phyloP scores from a whole-genome alignment of 2,888 invertebrate genomes.

The Embidobia sp. region DNA sequence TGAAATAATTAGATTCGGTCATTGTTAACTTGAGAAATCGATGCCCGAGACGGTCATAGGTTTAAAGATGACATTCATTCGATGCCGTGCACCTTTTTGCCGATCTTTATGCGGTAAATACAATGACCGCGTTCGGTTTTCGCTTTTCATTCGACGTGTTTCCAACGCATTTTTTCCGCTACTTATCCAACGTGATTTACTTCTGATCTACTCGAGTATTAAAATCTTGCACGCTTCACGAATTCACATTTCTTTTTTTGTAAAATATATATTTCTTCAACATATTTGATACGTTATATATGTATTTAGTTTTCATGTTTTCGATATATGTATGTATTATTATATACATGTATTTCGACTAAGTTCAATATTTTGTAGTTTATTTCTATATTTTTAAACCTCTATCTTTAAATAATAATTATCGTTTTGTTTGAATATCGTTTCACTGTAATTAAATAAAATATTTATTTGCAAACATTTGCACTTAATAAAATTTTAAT shows the following conservation, averaged over 20 bases:
- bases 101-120: conserved; percentile 76
- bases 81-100: conserved; percentile 79
- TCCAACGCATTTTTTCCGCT: conserved; percentile 65
- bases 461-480: too few relatives aligned
- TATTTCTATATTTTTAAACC: too few relatives aligned
- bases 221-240: conserved; percentile 71
- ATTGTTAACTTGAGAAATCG: conserved; percentile 69
- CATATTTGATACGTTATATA: too few relatives aligned
- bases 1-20: conserved; percentile 77
- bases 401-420: too few relatives aligned
- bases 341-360: too few relatives aligned
- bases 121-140: conserved; percentile 43
- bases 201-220: conserved; percentile 75
- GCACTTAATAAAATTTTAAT: too few relatives aligned
- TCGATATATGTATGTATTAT: too few relatives aligned
- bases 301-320: too few relatives aligned
- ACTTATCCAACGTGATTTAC: conserved; percentile 77
- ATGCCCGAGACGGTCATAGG: conserved; percentile 79
- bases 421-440: too few relatives aligned
- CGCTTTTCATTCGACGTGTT: conserved; percentile 46
- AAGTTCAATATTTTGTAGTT: too few relatives aligned
- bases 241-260: neutral
- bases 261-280: neutral
- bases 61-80: conserved; percentile 77
- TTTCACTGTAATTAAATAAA: too few relatives aligned